Base-by-base conservation (phyloP, 2,888 invertebrate species). In the Pyrochroa serraticornis region DNA sequence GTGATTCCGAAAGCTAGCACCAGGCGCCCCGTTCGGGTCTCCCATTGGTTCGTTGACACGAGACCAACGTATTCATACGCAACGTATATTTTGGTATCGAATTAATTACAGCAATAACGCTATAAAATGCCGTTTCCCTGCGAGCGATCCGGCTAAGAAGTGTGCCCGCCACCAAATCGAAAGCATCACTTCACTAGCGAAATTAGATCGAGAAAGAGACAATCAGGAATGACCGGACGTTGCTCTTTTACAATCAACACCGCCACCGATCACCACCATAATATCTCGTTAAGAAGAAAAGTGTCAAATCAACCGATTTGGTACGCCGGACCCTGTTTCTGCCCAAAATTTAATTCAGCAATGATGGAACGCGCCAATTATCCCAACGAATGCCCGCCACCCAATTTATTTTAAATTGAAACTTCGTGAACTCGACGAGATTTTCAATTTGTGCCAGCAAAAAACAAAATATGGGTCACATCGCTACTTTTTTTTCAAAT, bases 1-100 rank as follows among this genome's bases (percentile, higher is more conserved):
- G 76, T 76, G 76, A 75, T 74, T 74, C 71, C 71, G 62, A 71
- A 65, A 62, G 71, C 68, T 66, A 69, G 74, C 75, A 75, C 72
- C 74, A 71, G 75, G 74, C 74, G 74, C 70, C 70, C 69, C 68
- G 56, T 69, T 64, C 72, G 67, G 64, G 52, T 43, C 62, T 67
- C 69, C 65, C 68, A 77, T 77, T 77, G 77, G 77, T 66, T 68
- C 69, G 61, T 64, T 62, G 74, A 73, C 75, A 75, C 74, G 75
- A 76, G 75, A 70, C 73, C 72, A 68, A 69, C 64, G 48, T 59
- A 60, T 59, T 45, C 49, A 52, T 52, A 53, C 47, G 46, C 46
- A 60, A 55, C 60, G 50, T 55, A 60, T 60, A 43, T 59, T 59
- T 59, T 59, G 36, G 54, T 54, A 59, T 59, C 50, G 60, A 51